Percentiles rank a stretch among this genome's conserved stretches.
Evolutionary conservation across 2,888 invertebrate species (phyloP).

Genomic region (Rhodophaea formosa): DNA sequence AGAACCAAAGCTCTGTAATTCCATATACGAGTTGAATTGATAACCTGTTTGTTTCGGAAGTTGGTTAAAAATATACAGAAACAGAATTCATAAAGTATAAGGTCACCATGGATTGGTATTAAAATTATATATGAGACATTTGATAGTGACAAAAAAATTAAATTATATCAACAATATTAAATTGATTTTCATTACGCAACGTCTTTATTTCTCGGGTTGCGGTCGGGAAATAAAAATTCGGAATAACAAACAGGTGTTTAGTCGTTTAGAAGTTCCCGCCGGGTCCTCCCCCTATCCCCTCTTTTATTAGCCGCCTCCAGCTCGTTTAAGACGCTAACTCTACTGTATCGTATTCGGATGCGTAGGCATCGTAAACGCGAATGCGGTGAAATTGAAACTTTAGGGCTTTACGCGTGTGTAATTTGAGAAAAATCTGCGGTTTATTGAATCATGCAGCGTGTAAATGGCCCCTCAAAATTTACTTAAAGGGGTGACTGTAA

Average conservation of each 20-base stretch:
- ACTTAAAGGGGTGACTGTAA: too few species aligned
- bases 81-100: too few species aligned
- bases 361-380: constrained; percentile 4
- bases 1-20: too few species aligned
- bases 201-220: not conserved
- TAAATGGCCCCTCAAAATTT: not conserved
- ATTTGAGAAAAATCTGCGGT: not conserved
- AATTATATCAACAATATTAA: too few species aligned
- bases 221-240: constrained; percentile 11
- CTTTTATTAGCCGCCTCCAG: constrained; percentile 15
- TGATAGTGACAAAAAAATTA: too few species aligned
- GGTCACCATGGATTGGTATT: too few species aligned
- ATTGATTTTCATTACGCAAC: not conserved
- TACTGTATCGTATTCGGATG: constrained; percentile 13
- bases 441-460: not conserved
- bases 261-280: constrained; percentile 11
- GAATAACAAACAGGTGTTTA: constrained; percentile 15
- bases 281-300: not conserved
- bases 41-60: too few species aligned
- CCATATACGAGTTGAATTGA: too few species aligned
- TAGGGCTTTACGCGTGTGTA: not conserved
- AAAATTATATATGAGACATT: too few species aligned
- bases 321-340: constrained; percentile 13
- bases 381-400: constrained; percentile 8
- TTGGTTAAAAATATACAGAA: too few species aligned